These are phyloP conservation scores for Leucopsar rothschildi DNA, from an alignment of 2,113 vertebrate species.

Conservation along the genomic window DNA sequence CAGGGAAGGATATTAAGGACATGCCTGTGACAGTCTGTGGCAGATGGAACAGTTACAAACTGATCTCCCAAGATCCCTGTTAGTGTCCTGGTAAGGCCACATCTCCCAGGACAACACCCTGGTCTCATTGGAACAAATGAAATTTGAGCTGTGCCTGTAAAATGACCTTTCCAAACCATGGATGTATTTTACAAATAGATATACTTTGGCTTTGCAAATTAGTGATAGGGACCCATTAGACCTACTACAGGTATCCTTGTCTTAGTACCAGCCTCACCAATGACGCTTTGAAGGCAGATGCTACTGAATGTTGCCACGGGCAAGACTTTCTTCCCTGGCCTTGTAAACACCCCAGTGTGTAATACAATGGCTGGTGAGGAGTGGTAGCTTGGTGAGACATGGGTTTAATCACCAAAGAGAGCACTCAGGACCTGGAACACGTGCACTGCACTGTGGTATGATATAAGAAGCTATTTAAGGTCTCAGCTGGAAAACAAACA, in stretches of 20 bases:
- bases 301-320: neutral
- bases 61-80: neutral
- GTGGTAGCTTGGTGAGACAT: neutral
- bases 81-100: neutral
- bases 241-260: neutral
- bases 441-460: neutral
- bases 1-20: neutral
- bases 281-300: neutral
- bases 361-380: neutral
- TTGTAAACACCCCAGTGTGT: neutral
- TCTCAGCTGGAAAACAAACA: constrained; percentile 8
- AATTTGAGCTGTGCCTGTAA: neutral
- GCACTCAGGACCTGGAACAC: neutral
- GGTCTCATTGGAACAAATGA: neutral
- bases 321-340: neutral
- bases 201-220: neutral
- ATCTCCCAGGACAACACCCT: neutral
- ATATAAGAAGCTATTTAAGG: constrained; percentile 17
- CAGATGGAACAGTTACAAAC: neutral
- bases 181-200: neutral
- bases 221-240: neutral
- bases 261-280: neutral
- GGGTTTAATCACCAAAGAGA: neutral
- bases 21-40: neutral
- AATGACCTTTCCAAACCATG: neutral